Percentiles rank a stretch among this genome's conserved stretches.
phyloP scores from a whole-genome alignment of 2,888 invertebrate genomes.

The Chrysolina oricalcia region DNA sequence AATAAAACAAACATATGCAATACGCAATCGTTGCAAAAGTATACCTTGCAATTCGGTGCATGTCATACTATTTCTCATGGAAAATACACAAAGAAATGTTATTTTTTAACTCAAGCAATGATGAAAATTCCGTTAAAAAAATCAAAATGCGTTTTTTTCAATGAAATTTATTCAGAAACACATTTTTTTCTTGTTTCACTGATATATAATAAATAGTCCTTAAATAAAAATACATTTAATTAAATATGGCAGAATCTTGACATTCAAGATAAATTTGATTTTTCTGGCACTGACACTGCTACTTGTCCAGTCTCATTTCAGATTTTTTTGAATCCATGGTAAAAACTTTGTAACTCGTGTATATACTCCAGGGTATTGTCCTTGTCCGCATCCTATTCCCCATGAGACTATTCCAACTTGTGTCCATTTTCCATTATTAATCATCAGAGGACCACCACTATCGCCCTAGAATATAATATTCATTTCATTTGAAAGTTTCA shows the following conservation, averaged over 20 bases:
- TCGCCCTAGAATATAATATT: slow-evolving; percentile 80
- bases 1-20: too few relatives aligned
- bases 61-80: too few relatives aligned
- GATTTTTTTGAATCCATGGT: slow-evolving; percentile 90
- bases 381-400: slow-evolving; percentile 94
- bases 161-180: background rate
- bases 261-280: background rate
- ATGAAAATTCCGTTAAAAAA: background rate
- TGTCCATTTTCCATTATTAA: slow-evolving; percentile 84
- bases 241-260: slow-evolving; percentile 7
- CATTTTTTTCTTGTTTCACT: background rate
- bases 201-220: background rate
- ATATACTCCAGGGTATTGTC: slow-evolving; percentile 93
- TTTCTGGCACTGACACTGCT: background rate
- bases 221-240: background rate
- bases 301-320: slow-evolving; percentile 73
- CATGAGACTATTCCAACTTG: slow-evolving; percentile 93
- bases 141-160: background rate
- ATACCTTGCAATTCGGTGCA: too few relatives aligned
- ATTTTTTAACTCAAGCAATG: too few relatives aligned
- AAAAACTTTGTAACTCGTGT: slow-evolving; percentile 88
- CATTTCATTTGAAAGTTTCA: too few relatives aligned
- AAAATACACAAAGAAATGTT: too few relatives aligned
- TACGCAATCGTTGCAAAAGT: too few relatives aligned
- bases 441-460: slow-evolving; percentile 91